These are phyloP conservation scores for Hemistola chrysoprasaria DNA, from an alignment of 2,888 invertebrate genomes.

Conservation along the genomic window DNA sequence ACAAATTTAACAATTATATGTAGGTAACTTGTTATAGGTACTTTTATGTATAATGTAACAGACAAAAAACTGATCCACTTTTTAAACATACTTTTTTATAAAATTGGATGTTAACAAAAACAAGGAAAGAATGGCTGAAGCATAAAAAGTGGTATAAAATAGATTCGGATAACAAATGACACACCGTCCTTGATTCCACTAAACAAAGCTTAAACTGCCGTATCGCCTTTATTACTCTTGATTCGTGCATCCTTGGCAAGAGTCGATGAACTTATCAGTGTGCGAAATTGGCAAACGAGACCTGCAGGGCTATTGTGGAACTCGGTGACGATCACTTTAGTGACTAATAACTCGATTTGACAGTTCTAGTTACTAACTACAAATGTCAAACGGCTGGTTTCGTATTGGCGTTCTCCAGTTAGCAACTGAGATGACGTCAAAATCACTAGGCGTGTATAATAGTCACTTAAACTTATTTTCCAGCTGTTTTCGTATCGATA, in stretches of 20 bases:
- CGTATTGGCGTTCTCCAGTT: too few species aligned
- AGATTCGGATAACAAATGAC: slow-evolving; percentile 34
- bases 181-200: slow-evolving; percentile 32
- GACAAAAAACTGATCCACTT: not conserved
- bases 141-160: slow-evolving; percentile 13
- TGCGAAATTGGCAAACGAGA: slow-evolving; percentile 76
- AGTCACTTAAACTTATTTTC: too few species aligned
- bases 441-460: too few species aligned
- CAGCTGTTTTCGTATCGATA: too few species aligned
- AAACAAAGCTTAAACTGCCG: slow-evolving; percentile 49
- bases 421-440: too few species aligned
- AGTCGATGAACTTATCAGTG: slow-evolving; percentile 78
- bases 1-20: too few species aligned
- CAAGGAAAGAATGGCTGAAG: slow-evolving; percentile 9
- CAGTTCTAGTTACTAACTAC: too few species aligned
- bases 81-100: not conserved
- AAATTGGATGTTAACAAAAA: slow-evolving; percentile 12
- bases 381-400: too few species aligned
- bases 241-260: slow-evolving; percentile 55
- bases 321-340: too few species aligned
- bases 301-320: too few species aligned
- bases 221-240: slow-evolving; percentile 50
- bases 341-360: too few species aligned
- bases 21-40: too few species aligned
- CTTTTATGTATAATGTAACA: not conserved